phyloP scores from a whole-genome alignment of 2,888 invertebrate species.

The Drosophila flavopinicola region DNA sequence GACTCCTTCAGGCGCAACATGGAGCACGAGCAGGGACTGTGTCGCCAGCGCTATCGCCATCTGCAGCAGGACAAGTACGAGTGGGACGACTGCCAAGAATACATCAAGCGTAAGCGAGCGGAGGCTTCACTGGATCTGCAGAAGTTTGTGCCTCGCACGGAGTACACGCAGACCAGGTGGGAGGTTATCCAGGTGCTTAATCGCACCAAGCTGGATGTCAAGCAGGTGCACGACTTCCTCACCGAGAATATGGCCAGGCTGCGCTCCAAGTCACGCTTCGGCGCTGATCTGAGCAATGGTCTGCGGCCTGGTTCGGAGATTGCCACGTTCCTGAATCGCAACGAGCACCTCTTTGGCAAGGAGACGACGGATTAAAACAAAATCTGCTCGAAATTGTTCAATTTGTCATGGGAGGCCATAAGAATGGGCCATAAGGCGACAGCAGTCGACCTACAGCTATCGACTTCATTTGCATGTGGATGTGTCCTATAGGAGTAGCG shows the following conservation, averaged over 20 bases:
- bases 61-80: conserved; percentile 37
- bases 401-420: conserved; percentile 59
- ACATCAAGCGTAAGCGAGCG: not conserved
- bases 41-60: conserved; percentile 35
- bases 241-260: not conserved
- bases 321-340: conserved; percentile 18
- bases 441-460: conserved; percentile 34
- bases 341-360: conserved; percentile 16
- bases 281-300: not conserved
- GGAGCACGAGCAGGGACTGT: conserved; percentile 41
- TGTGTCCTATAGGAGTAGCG: too few species aligned
- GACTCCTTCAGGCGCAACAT: conserved; percentile 33
- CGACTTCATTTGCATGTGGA: conserved; percentile 64
- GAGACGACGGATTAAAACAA: conserved; percentile 27
- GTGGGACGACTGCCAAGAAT: conserved; percentile 20
- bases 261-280: fast-evolving
- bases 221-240: conserved; percentile 8
- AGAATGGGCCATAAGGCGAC: conserved; percentile 32
- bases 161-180: conserved; percentile 14
- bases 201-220: conserved; percentile 6
- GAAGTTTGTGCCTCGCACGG: not conserved
- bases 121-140: fast-evolving
- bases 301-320: conserved; percentile 5
- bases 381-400: conserved; percentile 63
- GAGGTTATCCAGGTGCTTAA: conserved; percentile 6